A percentile compares a stretch with the other conserved stretches of the same genome.
These are phyloP conservation scores for Palloptera scutellata DNA, from an alignment of 2,888 invertebrate species.

Conservation along the genomic window DNA sequence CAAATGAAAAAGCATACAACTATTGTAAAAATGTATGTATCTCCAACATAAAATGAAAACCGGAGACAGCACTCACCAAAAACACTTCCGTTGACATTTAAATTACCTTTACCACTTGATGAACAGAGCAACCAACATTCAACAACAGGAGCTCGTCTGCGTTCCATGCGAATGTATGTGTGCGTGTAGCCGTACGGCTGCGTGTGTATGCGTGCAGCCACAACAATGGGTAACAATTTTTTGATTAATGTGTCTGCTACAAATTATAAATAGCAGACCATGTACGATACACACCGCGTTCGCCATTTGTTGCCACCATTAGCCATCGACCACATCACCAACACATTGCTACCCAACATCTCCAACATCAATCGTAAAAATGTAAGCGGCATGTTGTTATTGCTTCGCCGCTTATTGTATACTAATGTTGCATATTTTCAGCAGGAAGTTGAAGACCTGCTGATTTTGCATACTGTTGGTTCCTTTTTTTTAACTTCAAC, in stretches of 20 bases:
- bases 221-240: conserved; percentile 54
- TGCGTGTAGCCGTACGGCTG: neutral
- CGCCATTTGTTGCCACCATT: no score
- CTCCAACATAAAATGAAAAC: conserved; percentile 21
- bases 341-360: no score
- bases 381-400: no score
- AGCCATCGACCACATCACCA: no score
- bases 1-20: neutral
- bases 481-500: conserved; percentile 30
- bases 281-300: conserved; percentile 18
- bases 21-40: neutral
- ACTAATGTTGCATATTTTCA: no score
- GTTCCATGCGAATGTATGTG: neutral
- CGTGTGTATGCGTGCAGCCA: conserved; percentile 18
- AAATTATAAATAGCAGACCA: conserved; percentile 60
- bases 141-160: neutral
- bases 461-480: conserved; percentile 27
- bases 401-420: no score
- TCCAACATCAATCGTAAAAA: no score
- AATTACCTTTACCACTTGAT: conserved; percentile 60
- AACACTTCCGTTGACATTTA: conserved; percentile 62
- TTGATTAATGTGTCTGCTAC: conserved; percentile 63
- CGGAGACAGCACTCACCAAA: conserved; percentile 30
- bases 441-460: neutral
- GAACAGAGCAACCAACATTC: conserved; percentile 31